phyloP scores from a whole-genome alignment of 53 echinoderm and acorn worm species.

The Hippasteria phrygiana region DNA sequence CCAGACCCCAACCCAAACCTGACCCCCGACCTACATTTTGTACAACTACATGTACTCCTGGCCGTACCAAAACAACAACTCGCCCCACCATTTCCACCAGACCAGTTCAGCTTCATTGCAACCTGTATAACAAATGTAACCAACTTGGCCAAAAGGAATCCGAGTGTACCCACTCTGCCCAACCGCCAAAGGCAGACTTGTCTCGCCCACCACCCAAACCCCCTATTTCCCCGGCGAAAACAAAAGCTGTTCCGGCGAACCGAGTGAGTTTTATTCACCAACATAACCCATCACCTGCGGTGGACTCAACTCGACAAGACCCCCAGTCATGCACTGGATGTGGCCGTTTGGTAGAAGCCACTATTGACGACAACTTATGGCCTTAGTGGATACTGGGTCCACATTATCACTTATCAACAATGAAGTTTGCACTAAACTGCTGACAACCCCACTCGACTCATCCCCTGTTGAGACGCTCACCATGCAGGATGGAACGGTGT shows the following conservation, averaged over 20 bases:
- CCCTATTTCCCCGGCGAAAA: not conserved
- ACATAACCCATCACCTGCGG: no score
- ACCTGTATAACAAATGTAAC: slow-evolving; percentile 13
- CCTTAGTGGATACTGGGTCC: slow-evolving; percentile 15
- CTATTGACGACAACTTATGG: not conserved
- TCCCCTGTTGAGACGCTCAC: not conserved
- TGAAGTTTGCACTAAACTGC: not conserved
- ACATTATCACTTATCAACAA: slow-evolving; percentile 3
- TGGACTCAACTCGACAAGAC: not conserved
- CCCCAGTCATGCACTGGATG: no score
- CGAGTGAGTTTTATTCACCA: slow-evolving; percentile 23
- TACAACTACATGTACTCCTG: no score
- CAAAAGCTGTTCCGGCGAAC: not conserved
- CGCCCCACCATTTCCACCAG: no score
- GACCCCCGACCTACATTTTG: no score
- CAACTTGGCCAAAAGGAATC: slow-evolving; percentile 45
- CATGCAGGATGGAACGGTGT: not conserved
- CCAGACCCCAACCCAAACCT: not conserved
- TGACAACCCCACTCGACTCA: not conserved
- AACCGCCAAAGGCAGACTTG: not conserved
- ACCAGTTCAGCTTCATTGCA: not conserved
- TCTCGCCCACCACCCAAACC: not conserved
- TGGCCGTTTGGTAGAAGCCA: not conserved
- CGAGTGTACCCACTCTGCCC: slow-evolving; percentile 30
- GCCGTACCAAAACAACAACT: no score